Evolutionary conservation across 2,888 invertebrate genomes (phyloP).

Genomic region (Phaonia tiefii): DNA sequence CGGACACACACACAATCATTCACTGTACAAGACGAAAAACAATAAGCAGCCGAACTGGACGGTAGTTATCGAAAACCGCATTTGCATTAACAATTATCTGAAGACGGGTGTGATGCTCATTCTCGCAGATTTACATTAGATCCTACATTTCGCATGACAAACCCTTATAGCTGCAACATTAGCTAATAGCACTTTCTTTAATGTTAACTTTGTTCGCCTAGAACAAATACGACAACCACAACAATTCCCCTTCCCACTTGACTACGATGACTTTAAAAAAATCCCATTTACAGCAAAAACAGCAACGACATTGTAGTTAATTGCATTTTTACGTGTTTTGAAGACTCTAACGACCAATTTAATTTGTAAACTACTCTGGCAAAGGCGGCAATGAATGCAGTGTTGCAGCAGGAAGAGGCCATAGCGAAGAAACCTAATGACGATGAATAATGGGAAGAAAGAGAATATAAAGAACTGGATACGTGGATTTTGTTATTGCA

Average conservation of each 20-base stretch:
- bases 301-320: constrained; percentile 5
- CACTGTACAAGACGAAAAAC: too few species aligned
- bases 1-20: too few species aligned
- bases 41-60: too few species aligned
- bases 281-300: neutral
- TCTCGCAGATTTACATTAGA: too few species aligned
- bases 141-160: too few species aligned
- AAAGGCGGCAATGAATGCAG: constrained; percentile 1
- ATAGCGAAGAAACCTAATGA: neutral
- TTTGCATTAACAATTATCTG: too few species aligned
- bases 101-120: too few species aligned
- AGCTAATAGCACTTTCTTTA: too few species aligned
- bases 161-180: too few species aligned
- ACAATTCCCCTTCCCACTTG: constrained; percentile 3
- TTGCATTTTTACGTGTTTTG: constrained; percentile 28
- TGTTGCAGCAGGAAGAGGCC: neutral
- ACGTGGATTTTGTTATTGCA: constrained; percentile 14
- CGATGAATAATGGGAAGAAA: constrained; percentile 8
- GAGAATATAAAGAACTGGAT: neutral
- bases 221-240: neutral
- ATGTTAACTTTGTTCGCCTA: too few species aligned
- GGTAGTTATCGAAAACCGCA: too few species aligned
- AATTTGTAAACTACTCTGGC: constrained; percentile 20
- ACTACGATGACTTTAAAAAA: neutral
- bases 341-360: constrained; percentile 21